phyloP scores from a whole-genome alignment of 2,888 invertebrate species.

The Celastrina argiolus region DNA sequence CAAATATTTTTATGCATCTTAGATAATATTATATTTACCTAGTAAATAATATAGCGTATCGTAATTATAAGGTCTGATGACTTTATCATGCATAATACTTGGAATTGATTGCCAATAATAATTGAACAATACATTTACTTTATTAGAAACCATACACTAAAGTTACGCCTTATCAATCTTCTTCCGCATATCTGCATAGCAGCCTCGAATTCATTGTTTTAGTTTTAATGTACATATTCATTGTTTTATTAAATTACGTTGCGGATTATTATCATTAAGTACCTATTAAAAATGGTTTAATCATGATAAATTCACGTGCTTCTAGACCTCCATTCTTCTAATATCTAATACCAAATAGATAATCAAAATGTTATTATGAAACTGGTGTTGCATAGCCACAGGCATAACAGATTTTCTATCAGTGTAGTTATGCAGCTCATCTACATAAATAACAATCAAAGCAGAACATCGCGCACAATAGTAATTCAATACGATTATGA shows the following conservation, averaged over 20 bases:
- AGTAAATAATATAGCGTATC: background rate
- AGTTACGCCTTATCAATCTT: background rate
- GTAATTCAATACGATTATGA: slow-evolving; percentile 18
- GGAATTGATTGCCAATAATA: background rate
- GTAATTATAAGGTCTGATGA: background rate
- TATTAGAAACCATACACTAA: background rate
- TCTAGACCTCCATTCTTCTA: background rate
- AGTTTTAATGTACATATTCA: too few species aligned
- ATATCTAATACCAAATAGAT: background rate
- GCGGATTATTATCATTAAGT: too few species aligned
- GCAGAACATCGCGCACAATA: slow-evolving; percentile 29
- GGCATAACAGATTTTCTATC: slow-evolving; percentile 20
- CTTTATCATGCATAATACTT: background rate
- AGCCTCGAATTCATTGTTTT: too few species aligned
- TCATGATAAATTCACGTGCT: background rate
- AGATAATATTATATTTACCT: too few species aligned
- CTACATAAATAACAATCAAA: slow-evolving; percentile 16
- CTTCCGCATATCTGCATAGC: too few species aligned
- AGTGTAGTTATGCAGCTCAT: slow-evolving; percentile 9
- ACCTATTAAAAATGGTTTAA: background rate
- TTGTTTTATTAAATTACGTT: too few species aligned
- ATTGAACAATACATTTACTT: background rate
- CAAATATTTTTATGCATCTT: too few species aligned
- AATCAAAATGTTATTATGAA: slow-evolving; percentile 12
- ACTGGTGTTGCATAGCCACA: slow-evolving; percentile 14